phyloP scores from a whole-genome alignment of 2,797 vertebrate species.

The Mormyrops attenuatus region DNA sequence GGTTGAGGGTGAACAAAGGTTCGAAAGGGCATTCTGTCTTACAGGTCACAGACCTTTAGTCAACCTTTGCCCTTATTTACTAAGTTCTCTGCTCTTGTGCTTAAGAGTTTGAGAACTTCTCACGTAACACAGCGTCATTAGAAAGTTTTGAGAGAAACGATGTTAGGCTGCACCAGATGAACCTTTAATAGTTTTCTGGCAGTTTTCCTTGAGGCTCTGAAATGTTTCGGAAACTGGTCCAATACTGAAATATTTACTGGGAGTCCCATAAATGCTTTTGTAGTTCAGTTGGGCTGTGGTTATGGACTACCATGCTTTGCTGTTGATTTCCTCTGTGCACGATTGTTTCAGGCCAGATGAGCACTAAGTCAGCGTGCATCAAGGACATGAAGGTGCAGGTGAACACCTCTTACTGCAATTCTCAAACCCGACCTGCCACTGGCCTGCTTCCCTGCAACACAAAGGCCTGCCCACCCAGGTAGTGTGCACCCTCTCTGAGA shows the following conservation, averaged over 20 bases:
- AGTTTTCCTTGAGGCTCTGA: background rate
- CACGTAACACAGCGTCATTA: background rate
- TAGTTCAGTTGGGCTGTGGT: background rate
- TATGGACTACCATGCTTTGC: background rate
- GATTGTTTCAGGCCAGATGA: slow-evolving; percentile 68
- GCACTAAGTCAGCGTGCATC: slow-evolving; percentile 70
- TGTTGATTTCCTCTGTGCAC: background rate
- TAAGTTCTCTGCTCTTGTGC: background rate
- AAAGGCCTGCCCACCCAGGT: slow-evolving; percentile 68
- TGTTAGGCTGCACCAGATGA: background rate
- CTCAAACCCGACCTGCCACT: slow-evolving; percentile 59
- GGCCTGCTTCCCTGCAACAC: slow-evolving; percentile 67
- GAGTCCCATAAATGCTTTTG: background rate
- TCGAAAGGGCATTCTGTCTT: background rate
- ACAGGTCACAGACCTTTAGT: slow-evolving; percentile 1
- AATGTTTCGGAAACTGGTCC: background rate
- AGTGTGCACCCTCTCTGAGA: slow-evolving; percentile 26
- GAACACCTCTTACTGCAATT: slow-evolving; percentile 70
- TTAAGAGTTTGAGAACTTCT: background rate
- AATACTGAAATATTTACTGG: background rate
- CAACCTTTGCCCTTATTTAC: background rate
- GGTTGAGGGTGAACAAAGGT: background rate
- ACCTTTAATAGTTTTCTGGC: background rate
- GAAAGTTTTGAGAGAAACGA: background rate
- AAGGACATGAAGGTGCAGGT: slow-evolving; percentile 71